Conservation (phyloP, 2,113 vertebrate species). For the Platycercus adscitus region DNA sequence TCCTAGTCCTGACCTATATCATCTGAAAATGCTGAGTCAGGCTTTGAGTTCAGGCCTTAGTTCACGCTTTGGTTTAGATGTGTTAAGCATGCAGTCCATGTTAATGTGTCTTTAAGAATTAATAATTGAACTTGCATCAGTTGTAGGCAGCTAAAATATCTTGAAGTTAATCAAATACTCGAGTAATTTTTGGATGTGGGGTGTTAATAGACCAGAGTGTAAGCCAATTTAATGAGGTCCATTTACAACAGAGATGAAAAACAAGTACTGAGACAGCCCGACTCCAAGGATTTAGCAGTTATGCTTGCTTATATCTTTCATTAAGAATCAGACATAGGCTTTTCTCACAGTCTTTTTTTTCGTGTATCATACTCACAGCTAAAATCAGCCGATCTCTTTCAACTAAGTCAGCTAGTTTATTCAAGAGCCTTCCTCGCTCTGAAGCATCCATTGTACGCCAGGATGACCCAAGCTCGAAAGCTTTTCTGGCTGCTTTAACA, state of each 20-base stretch:
- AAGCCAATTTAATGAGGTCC: neutral
- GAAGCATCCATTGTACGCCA: slow-evolving; percentile 92
- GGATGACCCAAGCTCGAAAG: slow-evolving; percentile 85
- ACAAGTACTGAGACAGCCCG: neutral
- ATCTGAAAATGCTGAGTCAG: neutral
- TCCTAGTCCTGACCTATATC: neutral
- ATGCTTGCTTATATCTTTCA: neutral
- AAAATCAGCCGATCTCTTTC: slow-evolving; percentile 83
- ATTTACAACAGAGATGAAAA: neutral
- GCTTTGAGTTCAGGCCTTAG: neutral
- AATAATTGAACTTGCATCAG: neutral
- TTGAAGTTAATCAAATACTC: neutral
- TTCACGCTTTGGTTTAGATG: neutral
- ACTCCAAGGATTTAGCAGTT: neutral
- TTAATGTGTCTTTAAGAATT: neutral
- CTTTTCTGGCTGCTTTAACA: slow-evolving; percentile 84
- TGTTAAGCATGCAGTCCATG: fast-evolving
- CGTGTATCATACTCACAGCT: slow-evolving; percentile 76
- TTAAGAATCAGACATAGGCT: neutral
- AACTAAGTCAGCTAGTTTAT: slow-evolving; percentile 85
- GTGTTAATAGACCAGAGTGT: neutral
- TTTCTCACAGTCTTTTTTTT: neutral
- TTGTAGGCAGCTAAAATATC: neutral
- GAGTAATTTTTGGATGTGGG: neutral
- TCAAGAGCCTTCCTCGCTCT: slow-evolving; percentile 80